phyloP scores from a whole-genome alignment of 2,888 invertebrate species.

The Sussaba pulchella region DNA sequence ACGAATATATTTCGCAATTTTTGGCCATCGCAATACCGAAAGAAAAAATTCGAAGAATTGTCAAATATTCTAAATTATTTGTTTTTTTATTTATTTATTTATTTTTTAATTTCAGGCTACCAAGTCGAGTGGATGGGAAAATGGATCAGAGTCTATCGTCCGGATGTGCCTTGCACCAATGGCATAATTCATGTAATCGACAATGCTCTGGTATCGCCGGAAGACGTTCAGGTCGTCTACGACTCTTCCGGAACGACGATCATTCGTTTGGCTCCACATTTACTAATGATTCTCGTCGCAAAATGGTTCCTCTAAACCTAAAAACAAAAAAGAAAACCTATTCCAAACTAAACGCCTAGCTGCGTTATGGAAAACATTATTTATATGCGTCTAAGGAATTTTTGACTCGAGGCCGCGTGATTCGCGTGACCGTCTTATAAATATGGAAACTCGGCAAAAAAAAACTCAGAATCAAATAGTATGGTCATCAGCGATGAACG shows the following conservation, averaged over 20 bases:
- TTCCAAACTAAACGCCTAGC: conserved; percentile 1
- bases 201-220: conserved; percentile 92
- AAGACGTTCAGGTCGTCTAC: conserved; percentile 91
- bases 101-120: no score
- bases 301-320: conserved; percentile 83
- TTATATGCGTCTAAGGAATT: conserved; percentile 50
- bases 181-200: conserved; percentile 98
- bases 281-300: conserved; percentile 83
- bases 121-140: conserved; percentile 94
- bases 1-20: not conserved
- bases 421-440: conserved; percentile 35
- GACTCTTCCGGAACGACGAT: conserved; percentile 84
- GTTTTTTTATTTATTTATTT: conserved; percentile 79
- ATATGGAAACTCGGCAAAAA: not conserved
- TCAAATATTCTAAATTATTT: not conserved
- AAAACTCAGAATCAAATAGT: no score
- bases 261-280: conserved; percentile 80
- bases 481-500: no score
- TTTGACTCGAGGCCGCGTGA: conserved; percentile 56
- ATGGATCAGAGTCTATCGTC: conserved; percentile 93
- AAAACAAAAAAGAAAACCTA: not conserved
- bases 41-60: not conserved
- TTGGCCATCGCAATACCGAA: not conserved
- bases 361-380: conserved; percentile 23
- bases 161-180: conserved; percentile 97